Percentiles rank a stretch among this genome's conserved stretches.
Evolutionary conservation across 2,113 vertebrate genomes (phyloP).

Genomic region (Halcyon malimbica): DNA sequence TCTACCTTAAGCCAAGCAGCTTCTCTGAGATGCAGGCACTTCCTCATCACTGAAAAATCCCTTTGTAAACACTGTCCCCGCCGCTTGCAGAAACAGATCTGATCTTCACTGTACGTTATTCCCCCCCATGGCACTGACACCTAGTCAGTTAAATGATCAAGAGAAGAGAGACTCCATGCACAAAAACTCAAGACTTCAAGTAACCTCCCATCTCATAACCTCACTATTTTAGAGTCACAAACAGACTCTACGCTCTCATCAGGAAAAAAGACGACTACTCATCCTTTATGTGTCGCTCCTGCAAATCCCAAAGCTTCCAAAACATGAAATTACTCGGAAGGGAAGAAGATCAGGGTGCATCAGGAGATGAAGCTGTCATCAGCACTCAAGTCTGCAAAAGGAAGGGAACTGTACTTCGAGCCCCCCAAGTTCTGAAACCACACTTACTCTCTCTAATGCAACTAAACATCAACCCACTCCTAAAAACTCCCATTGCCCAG

Average conservation of each 20-base stretch:
- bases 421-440: background rate
- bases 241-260: background rate
- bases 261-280: background rate
- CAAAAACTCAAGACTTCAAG: background rate
- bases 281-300: fast-evolving
- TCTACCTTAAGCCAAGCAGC: background rate
- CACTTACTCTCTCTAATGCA: background rate
- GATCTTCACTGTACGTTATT: background rate
- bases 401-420: background rate
- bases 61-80: background rate
- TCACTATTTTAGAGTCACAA: background rate
- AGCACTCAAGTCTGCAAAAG: background rate
- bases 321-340: background rate
- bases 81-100: background rate
- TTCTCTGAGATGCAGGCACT: background rate
- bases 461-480: background rate
- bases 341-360: background rate
- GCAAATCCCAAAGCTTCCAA: background rate
- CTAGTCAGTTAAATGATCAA: background rate
- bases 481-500: background rate
- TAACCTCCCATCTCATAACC: background rate
- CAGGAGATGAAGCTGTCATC: background rate
- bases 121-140: background rate
- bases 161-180: background rate
- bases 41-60: background rate